phyloP scores from a whole-genome alignment of 2,888 invertebrate genomes.

The Coelopa pilipes region DNA sequence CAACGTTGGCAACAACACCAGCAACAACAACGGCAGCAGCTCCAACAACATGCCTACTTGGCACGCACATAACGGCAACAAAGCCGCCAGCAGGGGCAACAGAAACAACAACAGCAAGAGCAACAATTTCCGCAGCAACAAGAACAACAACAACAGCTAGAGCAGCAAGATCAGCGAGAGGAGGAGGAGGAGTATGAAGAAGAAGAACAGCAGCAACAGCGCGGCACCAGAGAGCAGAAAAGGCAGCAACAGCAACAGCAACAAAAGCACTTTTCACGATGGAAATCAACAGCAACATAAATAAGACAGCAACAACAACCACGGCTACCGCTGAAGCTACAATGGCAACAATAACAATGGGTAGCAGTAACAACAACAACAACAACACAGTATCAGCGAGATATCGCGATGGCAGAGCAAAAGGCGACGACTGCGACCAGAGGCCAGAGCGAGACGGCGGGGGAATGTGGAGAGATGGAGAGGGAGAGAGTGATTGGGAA shows the following conservation, averaged over 20 bases:
- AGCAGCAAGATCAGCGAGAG: constrained; percentile 1
- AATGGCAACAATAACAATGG: too few species aligned
- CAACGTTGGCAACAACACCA: constrained; percentile 21
- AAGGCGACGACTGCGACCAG: constrained; percentile 24
- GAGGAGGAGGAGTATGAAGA: too few species aligned
- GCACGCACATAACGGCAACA: constrained; percentile 25
- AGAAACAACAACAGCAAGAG: constrained; percentile 37
- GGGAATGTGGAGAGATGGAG: background rate
- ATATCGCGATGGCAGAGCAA: constrained; percentile 15
- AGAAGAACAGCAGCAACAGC: constrained; percentile 22
- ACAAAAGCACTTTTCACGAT: too few species aligned
- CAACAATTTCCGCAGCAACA: too few species aligned
- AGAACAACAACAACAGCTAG: constrained; percentile 35
- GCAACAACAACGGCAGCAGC: constrained; percentile 18
- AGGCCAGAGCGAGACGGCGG: background rate
- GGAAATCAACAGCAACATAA: too few species aligned
- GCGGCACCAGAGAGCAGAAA: constrained; percentile 38
- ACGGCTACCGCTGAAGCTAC: too few species aligned
- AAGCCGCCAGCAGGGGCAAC: constrained; percentile 23
- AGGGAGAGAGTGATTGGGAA: too few species aligned
- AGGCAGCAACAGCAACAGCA: background rate
- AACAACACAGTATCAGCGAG: background rate
- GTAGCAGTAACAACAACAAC: too few species aligned
- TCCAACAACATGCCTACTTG: constrained; percentile 20
- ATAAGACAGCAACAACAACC: too few species aligned